phyloP scores from a whole-genome alignment of 92 coral and sea anemone species.

The Parazoanthus atlanticus region DNA sequence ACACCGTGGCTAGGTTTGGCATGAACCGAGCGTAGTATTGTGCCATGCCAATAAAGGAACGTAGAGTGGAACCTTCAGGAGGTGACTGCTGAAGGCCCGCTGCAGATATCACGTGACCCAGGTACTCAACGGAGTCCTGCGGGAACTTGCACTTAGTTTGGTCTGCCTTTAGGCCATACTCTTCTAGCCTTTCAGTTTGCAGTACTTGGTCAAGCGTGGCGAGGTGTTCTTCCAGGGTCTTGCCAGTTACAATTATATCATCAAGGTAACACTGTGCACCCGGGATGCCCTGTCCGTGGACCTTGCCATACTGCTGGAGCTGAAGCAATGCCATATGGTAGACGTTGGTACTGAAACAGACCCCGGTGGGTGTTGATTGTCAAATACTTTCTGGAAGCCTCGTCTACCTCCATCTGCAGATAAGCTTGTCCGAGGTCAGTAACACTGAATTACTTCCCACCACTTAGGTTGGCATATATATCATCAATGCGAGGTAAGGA shows the following conservation, averaged over 20 bases:
- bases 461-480: conserved; percentile 47
- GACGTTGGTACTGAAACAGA: conserved; percentile 46
- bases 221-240: conserved; percentile 49
- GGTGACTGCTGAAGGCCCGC: conserved; percentile 26
- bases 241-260: conserved; percentile 57
- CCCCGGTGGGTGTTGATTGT: conserved; percentile 62
- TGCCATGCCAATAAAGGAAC: conserved; percentile 29
- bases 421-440: conserved; percentile 63
- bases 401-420: conserved; percentile 63
- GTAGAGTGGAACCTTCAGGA: conserved; percentile 19
- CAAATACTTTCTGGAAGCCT: conserved; percentile 37
- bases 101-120: conserved; percentile 20
- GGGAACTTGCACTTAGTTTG: conserved; percentile 23
- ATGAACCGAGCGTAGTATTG: conserved; percentile 55
- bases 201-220: conserved; percentile 44
- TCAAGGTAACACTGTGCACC: too few species aligned
- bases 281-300: conserved; percentile 64
- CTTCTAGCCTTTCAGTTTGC: conserved; percentile 53
- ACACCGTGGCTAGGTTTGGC: conserved; percentile 50
- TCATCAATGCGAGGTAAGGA: conserved; percentile 43
- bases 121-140: conserved; percentile 12
- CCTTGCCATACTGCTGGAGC: conserved; percentile 71
- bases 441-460: conserved; percentile 52
- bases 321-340: conserved; percentile 67
- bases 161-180: conserved; percentile 31